Evolutionary conservation across 2,797 vertebrate genomes (phyloP).

Genomic region (Emydoidea blandingii): DNA sequence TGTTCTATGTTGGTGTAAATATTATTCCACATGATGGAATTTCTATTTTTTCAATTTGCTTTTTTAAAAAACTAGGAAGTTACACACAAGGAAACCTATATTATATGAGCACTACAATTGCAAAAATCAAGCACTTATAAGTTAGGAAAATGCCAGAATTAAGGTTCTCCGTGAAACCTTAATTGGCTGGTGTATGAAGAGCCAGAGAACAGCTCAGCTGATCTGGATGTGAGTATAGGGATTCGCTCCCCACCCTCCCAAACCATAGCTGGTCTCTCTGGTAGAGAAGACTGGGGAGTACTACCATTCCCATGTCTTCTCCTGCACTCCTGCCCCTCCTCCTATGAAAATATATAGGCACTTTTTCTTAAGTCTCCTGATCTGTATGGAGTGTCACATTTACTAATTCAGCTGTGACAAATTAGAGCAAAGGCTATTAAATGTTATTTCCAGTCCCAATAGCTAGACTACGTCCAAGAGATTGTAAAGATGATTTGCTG

Average conservation of each 20-base stretch:
- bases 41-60: background rate
- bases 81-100: background rate
- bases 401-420: background rate
- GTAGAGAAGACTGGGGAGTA: background rate
- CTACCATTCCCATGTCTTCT: background rate
- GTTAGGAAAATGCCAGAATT: background rate
- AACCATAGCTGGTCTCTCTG: background rate
- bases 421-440: background rate
- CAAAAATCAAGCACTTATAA: background rate
- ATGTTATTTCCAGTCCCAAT: background rate
- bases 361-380: background rate
- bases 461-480: background rate
- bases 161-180: background rate
- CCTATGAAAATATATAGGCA: fast-evolving
- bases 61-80: background rate
- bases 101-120: background rate
- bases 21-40: background rate
- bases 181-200: background rate
- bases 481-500: background rate
- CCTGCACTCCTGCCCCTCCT: background rate
- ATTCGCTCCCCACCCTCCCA: background rate
- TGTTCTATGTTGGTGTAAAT: background rate
- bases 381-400: background rate
- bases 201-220: background rate
- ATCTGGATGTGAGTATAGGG: background rate